Conservation (phyloP, 2,113 vertebrate genomes). For the Microtus richardsoni region DNA sequence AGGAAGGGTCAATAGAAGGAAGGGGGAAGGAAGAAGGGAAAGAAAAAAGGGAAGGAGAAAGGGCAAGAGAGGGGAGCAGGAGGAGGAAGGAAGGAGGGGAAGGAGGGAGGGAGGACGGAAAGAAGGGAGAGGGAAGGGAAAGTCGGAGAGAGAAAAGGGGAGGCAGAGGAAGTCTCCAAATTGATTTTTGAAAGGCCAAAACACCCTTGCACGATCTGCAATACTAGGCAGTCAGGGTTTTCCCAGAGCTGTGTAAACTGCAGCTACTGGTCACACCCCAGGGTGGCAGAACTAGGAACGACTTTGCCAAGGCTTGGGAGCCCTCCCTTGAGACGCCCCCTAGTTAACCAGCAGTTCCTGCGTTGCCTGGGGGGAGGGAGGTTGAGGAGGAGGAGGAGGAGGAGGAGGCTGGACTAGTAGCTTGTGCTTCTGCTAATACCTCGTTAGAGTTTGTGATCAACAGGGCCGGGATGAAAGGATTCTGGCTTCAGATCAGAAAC, state of each 20-base stretch:
- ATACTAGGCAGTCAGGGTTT: neutral
- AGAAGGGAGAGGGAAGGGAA: neutral
- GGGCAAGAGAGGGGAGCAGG: fast-evolving
- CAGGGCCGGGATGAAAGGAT: slow-evolving; percentile 76
- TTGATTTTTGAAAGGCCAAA: neutral
- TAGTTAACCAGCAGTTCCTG: neutral
- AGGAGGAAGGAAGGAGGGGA: no score
- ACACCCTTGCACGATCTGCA: neutral
- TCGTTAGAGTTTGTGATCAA: slow-evolving; percentile 75
- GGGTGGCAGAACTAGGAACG: neutral
- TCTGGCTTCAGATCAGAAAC: slow-evolving; percentile 78
- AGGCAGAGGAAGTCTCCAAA: neutral
- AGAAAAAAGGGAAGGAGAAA: no score
- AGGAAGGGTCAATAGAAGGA: no score
- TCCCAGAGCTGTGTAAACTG: neutral
- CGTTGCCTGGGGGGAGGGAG: neutral
- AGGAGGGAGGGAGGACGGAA: fast-evolving
- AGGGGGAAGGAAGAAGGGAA: no score
- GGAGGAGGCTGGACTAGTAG: neutral
- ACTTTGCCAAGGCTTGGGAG: neutral
- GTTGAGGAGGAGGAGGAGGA: no score
- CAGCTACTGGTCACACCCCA: neutral
- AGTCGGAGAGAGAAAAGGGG: neutral
- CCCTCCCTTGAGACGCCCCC: neutral
- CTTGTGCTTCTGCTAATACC: slow-evolving; percentile 58